phyloP scores from a whole-genome alignment of 2,113 vertebrate genomes.

The Nannobrachium achirus region DNA sequence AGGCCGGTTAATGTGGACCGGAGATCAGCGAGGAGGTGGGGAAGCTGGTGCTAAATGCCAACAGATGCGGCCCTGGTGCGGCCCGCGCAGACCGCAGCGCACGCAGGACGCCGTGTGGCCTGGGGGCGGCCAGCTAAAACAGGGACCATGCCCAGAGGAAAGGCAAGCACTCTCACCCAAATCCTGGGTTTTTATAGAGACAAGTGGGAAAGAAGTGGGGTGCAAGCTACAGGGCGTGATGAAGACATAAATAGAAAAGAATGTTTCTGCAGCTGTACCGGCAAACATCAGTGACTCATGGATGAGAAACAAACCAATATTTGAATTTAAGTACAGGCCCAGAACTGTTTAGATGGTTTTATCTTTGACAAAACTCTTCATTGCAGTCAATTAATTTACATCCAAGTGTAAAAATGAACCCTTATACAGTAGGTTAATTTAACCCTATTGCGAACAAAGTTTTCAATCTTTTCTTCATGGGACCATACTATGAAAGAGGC shows the following conservation, averaged over 20 bases:
- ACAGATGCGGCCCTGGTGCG: conserved; percentile 69
- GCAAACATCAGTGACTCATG: neutral
- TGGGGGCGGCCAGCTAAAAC: conserved; percentile 32
- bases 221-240: neutral
- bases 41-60: conserved; percentile 75
- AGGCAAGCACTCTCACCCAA: conserved; percentile 18
- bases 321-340: neutral
- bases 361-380: conserved; percentile 14
- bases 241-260: neutral
- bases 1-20: conserved; percentile 76
- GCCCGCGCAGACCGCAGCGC: conserved; percentile 33
- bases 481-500: no score
- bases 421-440: no score
- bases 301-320: neutral
- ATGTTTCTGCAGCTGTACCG: no score
- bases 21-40: conserved; percentile 73
- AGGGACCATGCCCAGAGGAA: conserved; percentile 21
- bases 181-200: conserved; percentile 31
- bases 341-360: conserved; percentile 4
- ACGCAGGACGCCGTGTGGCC: conserved; percentile 11
- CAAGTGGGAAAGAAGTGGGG: neutral
- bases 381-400: no score
- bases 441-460: no score
- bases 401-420: no score
- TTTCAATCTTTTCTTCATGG: no score